These are phyloP conservation scores for Fregata magnificens DNA, from an alignment of 2,113 vertebrate genomes.

Conservation along the genomic window DNA sequence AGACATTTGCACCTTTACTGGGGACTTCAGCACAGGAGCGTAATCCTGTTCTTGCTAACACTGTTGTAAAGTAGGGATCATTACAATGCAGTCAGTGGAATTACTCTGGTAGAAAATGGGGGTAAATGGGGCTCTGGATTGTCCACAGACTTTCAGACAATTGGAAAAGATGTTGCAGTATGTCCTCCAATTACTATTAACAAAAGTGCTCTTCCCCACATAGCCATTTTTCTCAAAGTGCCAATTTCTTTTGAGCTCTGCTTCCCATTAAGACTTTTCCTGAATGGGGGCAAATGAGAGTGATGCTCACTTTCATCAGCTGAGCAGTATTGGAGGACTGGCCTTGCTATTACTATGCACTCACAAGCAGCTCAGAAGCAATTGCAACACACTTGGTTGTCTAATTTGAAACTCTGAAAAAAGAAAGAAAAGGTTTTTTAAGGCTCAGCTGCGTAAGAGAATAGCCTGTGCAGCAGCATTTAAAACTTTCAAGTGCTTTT, in stretches of 20 bases:
- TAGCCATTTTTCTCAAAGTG: slow-evolving; percentile 49
- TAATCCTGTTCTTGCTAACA: background rate
- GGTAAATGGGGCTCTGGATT: slow-evolving; percentile 16
- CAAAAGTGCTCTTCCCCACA: slow-evolving; percentile 47
- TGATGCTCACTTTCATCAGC: slow-evolving; percentile 58
- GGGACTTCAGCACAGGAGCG: background rate
- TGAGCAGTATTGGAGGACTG: background rate
- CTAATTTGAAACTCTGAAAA: slow-evolving; percentile 19
- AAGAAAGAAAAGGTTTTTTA: background rate
- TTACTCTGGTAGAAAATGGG: slow-evolving; percentile 13
- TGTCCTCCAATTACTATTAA: slow-evolving; percentile 57
- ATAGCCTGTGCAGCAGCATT: background rate
- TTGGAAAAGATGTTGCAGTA: slow-evolving; percentile 51
- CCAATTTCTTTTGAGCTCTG: slow-evolving; percentile 44
- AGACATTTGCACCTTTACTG: background rate
- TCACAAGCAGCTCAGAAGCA: slow-evolving; percentile 50
- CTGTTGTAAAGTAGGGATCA: background rate
- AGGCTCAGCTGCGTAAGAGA: background rate
- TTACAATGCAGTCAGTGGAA: slow-evolving; percentile 10
- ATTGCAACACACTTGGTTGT: slow-evolving; percentile 43
- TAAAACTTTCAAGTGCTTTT: slow-evolving; percentile 38
- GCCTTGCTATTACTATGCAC: slow-evolving; percentile 47
- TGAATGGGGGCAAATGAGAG: slow-evolving; percentile 61
- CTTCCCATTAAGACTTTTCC: slow-evolving; percentile 51
- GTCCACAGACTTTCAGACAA: slow-evolving; percentile 50